Conservation (phyloP, 2,888 invertebrate species). For the Stenichneumon culpator region DNA sequence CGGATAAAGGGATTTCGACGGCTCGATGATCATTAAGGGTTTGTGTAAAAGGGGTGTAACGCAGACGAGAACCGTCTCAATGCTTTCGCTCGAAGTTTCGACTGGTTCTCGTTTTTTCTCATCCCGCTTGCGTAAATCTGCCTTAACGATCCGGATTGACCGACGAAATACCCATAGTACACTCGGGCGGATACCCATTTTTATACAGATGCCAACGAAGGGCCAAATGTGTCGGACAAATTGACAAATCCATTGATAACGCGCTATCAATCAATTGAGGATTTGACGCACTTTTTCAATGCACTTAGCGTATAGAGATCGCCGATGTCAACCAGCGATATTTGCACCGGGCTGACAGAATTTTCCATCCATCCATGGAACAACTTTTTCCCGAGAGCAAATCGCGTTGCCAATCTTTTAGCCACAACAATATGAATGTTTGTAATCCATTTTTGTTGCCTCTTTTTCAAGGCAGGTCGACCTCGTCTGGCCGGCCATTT, state of each 20-base stretch:
- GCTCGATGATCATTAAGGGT: constrained; percentile 54
- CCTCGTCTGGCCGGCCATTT: too few relatives aligned
- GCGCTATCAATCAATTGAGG: constrained; percentile 13
- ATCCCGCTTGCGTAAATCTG: constrained; percentile 16
- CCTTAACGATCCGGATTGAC: constrained; percentile 24
- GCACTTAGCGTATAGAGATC: neutral
- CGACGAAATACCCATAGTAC: neutral
- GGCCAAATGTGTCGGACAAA: constrained; percentile 8
- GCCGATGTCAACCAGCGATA: neutral
- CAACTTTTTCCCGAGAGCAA: too few relatives aligned
- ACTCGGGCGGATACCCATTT: neutral
- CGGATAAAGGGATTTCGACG: constrained; percentile 34
- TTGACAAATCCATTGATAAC: constrained; percentile 23
- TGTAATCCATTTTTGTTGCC: too few relatives aligned
- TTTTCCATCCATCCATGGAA: too few relatives aligned
- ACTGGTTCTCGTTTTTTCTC: constrained; percentile 66
- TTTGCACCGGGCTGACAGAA: neutral
- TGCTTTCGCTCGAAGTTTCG: constrained; percentile 72
- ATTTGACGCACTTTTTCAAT: neutral
- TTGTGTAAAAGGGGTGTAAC: constrained; percentile 79
- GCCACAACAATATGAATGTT: too few relatives aligned
- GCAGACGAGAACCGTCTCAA: constrained; percentile 71
- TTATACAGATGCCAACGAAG: constrained; percentile 3
- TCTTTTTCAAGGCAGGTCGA: too few relatives aligned
- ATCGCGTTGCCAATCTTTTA: too few relatives aligned